phyloP scores from a whole-genome alignment of 2,888 invertebrate species.

The Cordilura impudica region DNA sequence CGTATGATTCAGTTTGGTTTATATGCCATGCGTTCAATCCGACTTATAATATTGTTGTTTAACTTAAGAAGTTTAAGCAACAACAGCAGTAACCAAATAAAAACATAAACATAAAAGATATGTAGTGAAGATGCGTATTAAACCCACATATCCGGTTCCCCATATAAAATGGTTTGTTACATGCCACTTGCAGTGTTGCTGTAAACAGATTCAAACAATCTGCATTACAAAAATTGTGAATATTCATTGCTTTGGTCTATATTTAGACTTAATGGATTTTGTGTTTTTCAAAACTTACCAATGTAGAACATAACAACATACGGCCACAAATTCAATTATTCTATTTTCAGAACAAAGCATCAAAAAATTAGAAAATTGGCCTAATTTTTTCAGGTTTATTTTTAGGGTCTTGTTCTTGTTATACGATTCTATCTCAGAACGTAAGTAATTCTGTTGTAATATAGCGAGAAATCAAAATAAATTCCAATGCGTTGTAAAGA shows the following conservation, averaged over 20 bases:
- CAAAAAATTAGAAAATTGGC: no score
- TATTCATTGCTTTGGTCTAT: constrained; percentile 60
- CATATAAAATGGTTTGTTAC: constrained; percentile 64
- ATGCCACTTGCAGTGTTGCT: constrained; percentile 5
- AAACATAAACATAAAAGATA: constrained; percentile 9
- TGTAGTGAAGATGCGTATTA: constrained; percentile 66
- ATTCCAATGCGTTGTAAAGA: no score
- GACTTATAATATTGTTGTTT: constrained; percentile 9
- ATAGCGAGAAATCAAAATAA: no score
- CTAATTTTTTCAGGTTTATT: no score
- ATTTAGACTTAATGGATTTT: constrained; percentile 59
- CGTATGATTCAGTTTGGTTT: constrained; percentile 9
- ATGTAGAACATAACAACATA: constrained; percentile 16
- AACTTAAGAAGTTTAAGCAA: constrained; percentile 9
- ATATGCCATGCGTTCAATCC: constrained; percentile 34
- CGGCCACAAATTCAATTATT: no score
- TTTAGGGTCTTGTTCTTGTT: no score
- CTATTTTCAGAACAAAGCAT: no score
- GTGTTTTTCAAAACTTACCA: constrained; percentile 14
- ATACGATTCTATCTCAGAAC: no score
- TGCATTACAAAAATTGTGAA: constrained; percentile 52
- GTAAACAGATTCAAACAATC: constrained; percentile 2
- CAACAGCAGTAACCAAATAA: constrained; percentile 11
- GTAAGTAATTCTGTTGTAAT: no score
- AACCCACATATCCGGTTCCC: constrained; percentile 74